A percentile compares a stretch with the other conserved stretches of the same genome.
These are phyloP conservation scores for Lateolabrax maculatus DNA, from an alignment of 2,797 vertebrate genomes.

Conservation along the genomic window DNA sequence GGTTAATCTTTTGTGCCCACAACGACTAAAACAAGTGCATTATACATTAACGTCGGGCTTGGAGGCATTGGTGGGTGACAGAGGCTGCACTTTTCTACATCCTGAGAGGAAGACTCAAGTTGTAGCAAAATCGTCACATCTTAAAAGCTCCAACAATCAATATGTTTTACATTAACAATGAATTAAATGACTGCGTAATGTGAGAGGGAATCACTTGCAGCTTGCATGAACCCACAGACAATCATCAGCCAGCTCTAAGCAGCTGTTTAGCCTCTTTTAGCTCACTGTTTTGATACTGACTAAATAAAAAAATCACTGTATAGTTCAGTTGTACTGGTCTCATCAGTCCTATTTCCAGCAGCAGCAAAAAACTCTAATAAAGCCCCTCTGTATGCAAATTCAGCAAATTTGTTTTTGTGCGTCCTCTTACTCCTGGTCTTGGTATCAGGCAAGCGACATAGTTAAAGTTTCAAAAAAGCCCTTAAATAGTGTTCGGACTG, in stretches of 20 bases:
- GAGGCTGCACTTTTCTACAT: neutral
- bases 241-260: neutral
- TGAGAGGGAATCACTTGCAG: neutral
- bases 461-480: neutral
- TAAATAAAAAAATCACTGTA: no score
- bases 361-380: neutral
- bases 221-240: neutral
- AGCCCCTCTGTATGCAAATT: neutral
- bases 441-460: neutral
- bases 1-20: no score
- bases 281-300: no score
- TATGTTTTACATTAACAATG: conserved; percentile 22
- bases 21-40: no score
- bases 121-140: neutral
- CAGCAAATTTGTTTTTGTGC: neutral
- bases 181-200: conserved; percentile 8
- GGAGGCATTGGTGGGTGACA: neutral
- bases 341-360: neutral
- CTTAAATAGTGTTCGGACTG: neutral
- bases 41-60: no score
- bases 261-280: neutral
- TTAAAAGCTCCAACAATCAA: conserved; percentile 2
- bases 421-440: neutral
- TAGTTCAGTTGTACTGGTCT: neutral
- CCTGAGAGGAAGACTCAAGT: neutral